phyloP scores from a whole-genome alignment of 2,797 vertebrate species.

The Semaprochilodus insignis region DNA sequence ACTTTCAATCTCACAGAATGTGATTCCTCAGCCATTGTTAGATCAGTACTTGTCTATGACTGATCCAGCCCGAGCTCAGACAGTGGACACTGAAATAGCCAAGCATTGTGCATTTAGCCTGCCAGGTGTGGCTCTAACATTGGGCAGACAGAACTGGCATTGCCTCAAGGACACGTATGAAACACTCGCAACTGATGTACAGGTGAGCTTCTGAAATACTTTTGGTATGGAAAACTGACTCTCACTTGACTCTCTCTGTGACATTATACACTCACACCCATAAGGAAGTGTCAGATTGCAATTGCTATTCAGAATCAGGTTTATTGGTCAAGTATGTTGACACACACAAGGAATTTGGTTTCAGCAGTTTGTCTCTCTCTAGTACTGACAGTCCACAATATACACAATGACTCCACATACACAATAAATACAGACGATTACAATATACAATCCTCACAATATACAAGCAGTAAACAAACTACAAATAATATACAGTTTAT shows the following conservation, averaged over 20 bases:
- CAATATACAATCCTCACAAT: too few relatives aligned
- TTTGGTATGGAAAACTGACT: background rate
- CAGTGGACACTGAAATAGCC: constrained; percentile 95
- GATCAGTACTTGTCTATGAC: constrained; percentile 99
- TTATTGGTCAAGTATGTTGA: too few relatives aligned
- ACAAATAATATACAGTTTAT: too few relatives aligned
- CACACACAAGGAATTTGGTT: too few relatives aligned
- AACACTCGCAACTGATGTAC: constrained; percentile 95
- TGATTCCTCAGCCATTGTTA: constrained; percentile 93
- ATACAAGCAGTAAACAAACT: too few relatives aligned
- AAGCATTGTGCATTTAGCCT: constrained; percentile 98
- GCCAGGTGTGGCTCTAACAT: constrained; percentile 92
- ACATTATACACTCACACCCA: too few relatives aligned
- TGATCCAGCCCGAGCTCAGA: constrained; percentile 94
- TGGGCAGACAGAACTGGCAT: constrained; percentile 97
- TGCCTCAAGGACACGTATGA: constrained; percentile 96
- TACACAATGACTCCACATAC: too few relatives aligned
- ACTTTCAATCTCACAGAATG: constrained; percentile 78
- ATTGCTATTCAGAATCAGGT: too few relatives aligned
- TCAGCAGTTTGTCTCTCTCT: too few relatives aligned
- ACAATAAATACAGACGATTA: too few relatives aligned
- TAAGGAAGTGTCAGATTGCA: too few relatives aligned
- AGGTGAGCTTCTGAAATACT: constrained; percentile 75
- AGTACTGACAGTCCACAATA: too few relatives aligned
- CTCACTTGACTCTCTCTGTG: background rate